These are phyloP conservation scores for Patiria miniata DNA, from an alignment of 35 echinoderm and acorn worm species.

Conservation along the genomic window DNA sequence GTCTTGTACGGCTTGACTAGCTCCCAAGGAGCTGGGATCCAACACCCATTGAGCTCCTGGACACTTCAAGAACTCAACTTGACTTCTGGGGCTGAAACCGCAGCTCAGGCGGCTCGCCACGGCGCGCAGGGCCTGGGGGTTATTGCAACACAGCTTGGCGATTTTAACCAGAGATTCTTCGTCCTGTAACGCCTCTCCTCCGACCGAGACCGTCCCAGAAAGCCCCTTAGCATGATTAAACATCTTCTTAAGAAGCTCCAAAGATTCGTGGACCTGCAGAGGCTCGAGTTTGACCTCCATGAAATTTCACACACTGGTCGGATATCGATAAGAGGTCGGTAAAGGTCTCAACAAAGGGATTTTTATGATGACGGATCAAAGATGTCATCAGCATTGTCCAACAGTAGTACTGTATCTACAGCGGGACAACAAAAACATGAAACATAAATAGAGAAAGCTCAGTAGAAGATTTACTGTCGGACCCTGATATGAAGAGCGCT, in stretches of 20 bases:
- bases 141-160: constrained; percentile 54
- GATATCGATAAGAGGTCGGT: neutral
- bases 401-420: constrained; percentile 38
- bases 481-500: too few species aligned
- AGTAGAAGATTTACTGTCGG: too few species aligned
- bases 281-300: constrained; percentile 48
- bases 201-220: neutral
- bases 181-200: constrained; percentile 9
- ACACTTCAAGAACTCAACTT: constrained; percentile 6
- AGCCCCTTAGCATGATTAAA: neutral
- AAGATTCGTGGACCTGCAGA: constrained; percentile 47
- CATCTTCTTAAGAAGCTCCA: constrained; percentile 32
- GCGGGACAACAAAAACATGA: neutral
- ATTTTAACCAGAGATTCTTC: constrained; percentile 34
- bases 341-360: constrained; percentile 59
- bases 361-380: constrained; percentile 33
- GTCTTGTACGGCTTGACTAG: neutral
- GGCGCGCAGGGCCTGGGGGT: constrained; percentile 58
- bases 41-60: neutral
- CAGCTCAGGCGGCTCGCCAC: constrained; percentile 43
- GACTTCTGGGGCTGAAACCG: constrained; percentile 13
- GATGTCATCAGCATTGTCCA: constrained; percentile 68
- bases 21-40: constrained; percentile 14
- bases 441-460: too few species aligned
- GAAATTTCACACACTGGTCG: constrained; percentile 45